Base-by-base conservation (phyloP, 2,888 invertebrate species). In the Stegophylla sp. region DNA sequence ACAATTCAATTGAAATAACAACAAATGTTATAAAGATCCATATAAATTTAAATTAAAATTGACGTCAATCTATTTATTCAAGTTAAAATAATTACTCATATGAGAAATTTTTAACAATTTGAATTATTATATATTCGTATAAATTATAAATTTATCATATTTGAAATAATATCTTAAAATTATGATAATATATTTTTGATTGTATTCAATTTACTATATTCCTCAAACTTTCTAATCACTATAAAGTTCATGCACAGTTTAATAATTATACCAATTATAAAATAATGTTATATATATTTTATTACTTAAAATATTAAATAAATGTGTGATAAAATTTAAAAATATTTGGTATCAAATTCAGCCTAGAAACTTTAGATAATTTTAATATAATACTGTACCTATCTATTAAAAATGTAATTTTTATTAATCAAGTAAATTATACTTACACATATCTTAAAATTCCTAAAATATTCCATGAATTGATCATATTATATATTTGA, bases 11-110 rank as follows among this genome's bases (percentile, higher is more conserved):
- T 34, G 23, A 53, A 17, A 43, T 76, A 34, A 64, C n/a, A 66
- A 66, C 43, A 56, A 63, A 75, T 61, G 63, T 63, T 34, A 64
- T 23, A 43, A 48, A 63, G 74, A 64, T 63, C 63, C 20, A 15
- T 34, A 23, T 34, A 48, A 51, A 75, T 51, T 64, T 64, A 1
- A 17, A 63, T 75, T 75, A 41, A 34, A 75, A 75, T 23, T 41
- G 63, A 63, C 51, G 34, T 48, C 12, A 63, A 63, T 74, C 26
- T n/a, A 45, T 23, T 23, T 17, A 41, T 75, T 20, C n/a, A 17
- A 17, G 9, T 75, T 75, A 20, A 34, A 63, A 51, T 51, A 75
- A 64, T 63, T n/a, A 34, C 34, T 1, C 5, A 41, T 51, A 51
- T 20, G 26, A 61, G 26, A 59, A 26, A 73, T 73, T 13, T 73